phyloP scores from a whole-genome alignment of 2,797 vertebrate species.

The Varecia variegata region DNA sequence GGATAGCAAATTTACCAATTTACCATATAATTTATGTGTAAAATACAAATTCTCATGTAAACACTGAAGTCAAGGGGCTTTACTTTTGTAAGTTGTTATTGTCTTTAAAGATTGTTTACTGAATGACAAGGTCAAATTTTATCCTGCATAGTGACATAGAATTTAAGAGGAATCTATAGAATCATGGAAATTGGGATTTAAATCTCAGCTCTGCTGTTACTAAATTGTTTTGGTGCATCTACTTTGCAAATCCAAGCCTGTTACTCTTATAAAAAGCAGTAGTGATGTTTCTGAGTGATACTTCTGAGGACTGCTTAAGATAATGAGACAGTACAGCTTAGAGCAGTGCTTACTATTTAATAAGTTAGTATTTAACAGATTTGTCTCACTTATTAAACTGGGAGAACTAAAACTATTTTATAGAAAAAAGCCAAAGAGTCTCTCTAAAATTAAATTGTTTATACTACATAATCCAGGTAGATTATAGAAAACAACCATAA shows the following conservation, averaged over 20 bases:
- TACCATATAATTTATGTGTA: background rate
- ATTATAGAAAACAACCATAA: background rate
- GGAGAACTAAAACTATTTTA: background rate
- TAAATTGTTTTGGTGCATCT: background rate
- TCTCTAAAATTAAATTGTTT: constrained; percentile 40
- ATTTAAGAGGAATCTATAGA: background rate
- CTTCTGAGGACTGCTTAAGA: background rate
- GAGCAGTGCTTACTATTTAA: background rate
- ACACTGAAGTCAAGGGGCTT: background rate
- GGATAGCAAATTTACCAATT: background rate
- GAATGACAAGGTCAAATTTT: background rate
- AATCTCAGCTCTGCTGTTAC: background rate
- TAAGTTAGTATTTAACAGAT: background rate
- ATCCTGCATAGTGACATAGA: background rate
- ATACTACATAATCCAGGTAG: background rate
- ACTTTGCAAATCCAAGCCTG: background rate
- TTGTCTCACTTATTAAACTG: background rate
- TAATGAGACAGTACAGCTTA: background rate
- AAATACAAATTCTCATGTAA: background rate
- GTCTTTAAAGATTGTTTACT: background rate
- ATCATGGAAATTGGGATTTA: background rate
- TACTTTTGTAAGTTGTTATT: background rate
- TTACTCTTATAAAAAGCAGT: background rate
- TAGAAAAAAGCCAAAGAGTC: background rate
- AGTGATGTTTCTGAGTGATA: background rate